Conservation (phyloP, 2,797 vertebrate genomes). For the Anas capensis region DNA sequence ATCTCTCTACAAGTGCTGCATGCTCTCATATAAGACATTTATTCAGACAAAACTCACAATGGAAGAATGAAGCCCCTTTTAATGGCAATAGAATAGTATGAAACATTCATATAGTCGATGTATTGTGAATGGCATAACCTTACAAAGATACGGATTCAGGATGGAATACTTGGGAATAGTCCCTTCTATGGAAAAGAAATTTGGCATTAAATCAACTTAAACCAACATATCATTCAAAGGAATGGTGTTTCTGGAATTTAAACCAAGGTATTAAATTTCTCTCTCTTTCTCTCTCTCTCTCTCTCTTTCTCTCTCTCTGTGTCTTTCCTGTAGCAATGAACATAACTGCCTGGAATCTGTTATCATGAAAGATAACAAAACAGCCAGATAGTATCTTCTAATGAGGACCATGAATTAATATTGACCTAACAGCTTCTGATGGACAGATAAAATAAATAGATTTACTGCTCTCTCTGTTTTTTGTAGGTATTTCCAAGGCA, state of each 20-base stretch:
- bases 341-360: background rate
- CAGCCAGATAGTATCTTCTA: background rate
- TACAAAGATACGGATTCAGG: conserved; percentile 28
- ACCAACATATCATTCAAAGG: conserved; percentile 10
- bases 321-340: background rate
- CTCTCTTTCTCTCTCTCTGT: background rate
- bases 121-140: conserved; percentile 46
- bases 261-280: background rate
- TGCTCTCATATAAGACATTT: conserved; percentile 71
- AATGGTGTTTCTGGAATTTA: conserved; percentile 18
- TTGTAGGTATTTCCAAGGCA: background rate
- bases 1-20: conserved; percentile 65
- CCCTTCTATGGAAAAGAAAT: background rate
- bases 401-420: background rate
- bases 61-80: conserved; percentile 65
- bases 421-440: background rate
- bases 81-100: conserved; percentile 57
- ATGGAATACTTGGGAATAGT: conserved; percentile 30
- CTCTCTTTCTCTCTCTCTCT: background rate
- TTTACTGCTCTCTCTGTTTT: background rate
- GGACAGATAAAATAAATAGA: background rate
- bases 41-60: conserved; percentile 69
- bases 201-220: conserved; percentile 50
- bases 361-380: conserved; percentile 1
- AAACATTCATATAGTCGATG: conserved; percentile 54